These are phyloP conservation scores for Sphaerophoria taeniata DNA, from an alignment of 2,888 invertebrate genomes.

Conservation along the genomic window DNA sequence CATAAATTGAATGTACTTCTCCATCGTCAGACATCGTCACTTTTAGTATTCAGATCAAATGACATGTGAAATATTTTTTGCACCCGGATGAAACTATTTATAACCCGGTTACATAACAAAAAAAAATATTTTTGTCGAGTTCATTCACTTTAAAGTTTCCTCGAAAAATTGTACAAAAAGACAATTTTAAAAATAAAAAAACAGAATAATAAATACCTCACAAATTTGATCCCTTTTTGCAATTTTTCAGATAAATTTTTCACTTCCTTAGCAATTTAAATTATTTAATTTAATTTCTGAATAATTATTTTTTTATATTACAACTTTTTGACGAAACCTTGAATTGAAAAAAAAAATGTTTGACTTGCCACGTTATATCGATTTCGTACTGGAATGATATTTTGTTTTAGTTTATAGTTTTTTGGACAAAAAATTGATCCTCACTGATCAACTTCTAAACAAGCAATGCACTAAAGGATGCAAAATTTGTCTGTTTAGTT, in stretches of 20 bases:
- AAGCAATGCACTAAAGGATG: conserved; percentile 83
- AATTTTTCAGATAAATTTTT: conserved; percentile 3
- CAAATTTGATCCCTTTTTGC: conserved; percentile 24
- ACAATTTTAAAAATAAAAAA: not conserved
- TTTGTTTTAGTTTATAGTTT: conserved; percentile 36
- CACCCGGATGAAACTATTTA: conserved; percentile 62
- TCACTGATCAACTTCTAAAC: conserved; percentile 82
- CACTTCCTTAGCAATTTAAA: conserved; percentile 4
- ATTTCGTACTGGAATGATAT: not conserved
- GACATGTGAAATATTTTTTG: conserved; percentile 38
- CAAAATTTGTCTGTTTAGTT: conserved; percentile 82
- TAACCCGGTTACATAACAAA: conserved; percentile 58
- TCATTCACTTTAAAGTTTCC: conserved; percentile 12
- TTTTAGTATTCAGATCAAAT: conserved; percentile 49
- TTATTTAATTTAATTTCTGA: not conserved
- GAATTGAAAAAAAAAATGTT: conserved; percentile 7
- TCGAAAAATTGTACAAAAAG: not conserved
- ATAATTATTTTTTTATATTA: conserved; percentile 13
- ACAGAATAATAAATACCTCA: conserved; percentile 46
- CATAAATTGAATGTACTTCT: conserved; percentile 19
- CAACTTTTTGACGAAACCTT: conserved; percentile 46
- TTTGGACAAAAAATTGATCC: conserved; percentile 77
- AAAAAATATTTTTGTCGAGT: not conserved
- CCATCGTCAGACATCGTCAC: conserved; percentile 35
- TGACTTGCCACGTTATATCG: not conserved